phyloP scores from a whole-genome alignment of 2,888 invertebrate genomes.

The Ormyrus pomaceus region DNA sequence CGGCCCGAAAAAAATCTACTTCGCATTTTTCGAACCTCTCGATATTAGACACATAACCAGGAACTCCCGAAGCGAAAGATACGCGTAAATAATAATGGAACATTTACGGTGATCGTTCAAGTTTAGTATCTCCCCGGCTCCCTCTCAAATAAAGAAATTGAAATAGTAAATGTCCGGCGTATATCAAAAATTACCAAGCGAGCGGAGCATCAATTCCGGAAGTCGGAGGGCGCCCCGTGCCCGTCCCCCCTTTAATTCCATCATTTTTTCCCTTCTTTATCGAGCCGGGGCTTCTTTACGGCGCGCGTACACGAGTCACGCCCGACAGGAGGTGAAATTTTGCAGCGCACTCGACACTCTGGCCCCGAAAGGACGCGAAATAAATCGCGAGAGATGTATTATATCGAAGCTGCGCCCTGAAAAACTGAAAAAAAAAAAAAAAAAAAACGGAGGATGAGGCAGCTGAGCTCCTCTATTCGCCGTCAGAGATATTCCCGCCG shows the following conservation, averaged over 20 bases:
- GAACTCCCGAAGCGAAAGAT: neutral
- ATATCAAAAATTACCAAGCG: slow-evolving; percentile 30
- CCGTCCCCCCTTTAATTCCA: slow-evolving; percentile 16
- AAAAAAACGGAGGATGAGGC: too few relatives aligned
- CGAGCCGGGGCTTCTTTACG: neutral
- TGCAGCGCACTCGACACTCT: slow-evolving; percentile 48
- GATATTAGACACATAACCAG: too few relatives aligned
- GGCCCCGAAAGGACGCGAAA: slow-evolving; percentile 34
- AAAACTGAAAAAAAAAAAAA: too few relatives aligned
- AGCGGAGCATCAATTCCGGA: slow-evolving; percentile 8
- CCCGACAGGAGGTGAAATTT: slow-evolving; percentile 52
- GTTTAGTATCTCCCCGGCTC: slow-evolving; percentile 4
- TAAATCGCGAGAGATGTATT: slow-evolving; percentile 53
- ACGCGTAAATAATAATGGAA: slow-evolving; percentile 16
- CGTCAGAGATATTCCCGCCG: neutral
- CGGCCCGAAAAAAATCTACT: too few relatives aligned
- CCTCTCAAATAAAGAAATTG: slow-evolving; percentile 25
- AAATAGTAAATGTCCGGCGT: slow-evolving; percentile 13
- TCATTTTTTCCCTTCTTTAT: slow-evolving; percentile 33
- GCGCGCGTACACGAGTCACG: neutral
- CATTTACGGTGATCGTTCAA: slow-evolving; percentile 15
- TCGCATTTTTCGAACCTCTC: too few relatives aligned
- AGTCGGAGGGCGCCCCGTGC: slow-evolving; percentile 1
- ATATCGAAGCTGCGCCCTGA: slow-evolving; percentile 10
- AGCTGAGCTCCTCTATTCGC: too few relatives aligned